Base-by-base conservation (phyloP, 2,888 invertebrate species). In the Cantharis lateralis region DNA sequence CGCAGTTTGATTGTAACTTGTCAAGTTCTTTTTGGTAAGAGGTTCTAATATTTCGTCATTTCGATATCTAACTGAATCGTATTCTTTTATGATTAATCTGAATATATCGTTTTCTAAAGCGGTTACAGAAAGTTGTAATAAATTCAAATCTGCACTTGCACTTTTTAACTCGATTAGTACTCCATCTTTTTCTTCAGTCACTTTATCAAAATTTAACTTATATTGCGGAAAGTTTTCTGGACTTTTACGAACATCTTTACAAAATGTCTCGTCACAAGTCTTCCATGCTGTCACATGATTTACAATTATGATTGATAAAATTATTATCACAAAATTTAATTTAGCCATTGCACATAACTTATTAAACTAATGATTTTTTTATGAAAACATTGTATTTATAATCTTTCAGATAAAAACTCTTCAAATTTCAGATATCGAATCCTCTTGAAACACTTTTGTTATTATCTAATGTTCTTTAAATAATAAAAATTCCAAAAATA, bases 151-250 rank as follows among this genome's bases (percentile, higher is more conserved):
- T 48, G 1, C 48, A 66, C 16, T 16, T 20, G 20, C n/a, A 11
- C 24, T 66, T n/a, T 20, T 66, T n/a, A 66, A 20, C 2, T n/a
- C 24, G 9, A 18, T 24, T 66, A 10, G 20, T 13, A 66, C 16
- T 9, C 24, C 18, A 66, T 18, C n/a, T 66, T 7, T 18, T 16
- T 66, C n/a, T 18, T 66, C 9, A 2, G 16, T 16, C 18, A 66
- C 18, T 4, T 66, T 10, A 20, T 66, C 2, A 20, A 66, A 20
- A 24, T 66, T 66, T 66, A 66, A 66, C 7, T n/a, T 24, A 24
- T 66, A 15, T n/a, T 62, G 7, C 15, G n/a, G 20, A 0, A 96
- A 95, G 82, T 16, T n/a, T 16, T 16, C 28, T n/a, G 28, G 28
- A 13, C 15, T 71, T 2, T 28, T 13, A 7, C 78, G 70, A 28